A percentile compares a stretch with the other conserved stretches of the same genome.
These are phyloP conservation scores for Hyperoplus lanceolatus DNA, from an alignment of 2,797 vertebrate genomes.

Conservation along the genomic window DNA sequence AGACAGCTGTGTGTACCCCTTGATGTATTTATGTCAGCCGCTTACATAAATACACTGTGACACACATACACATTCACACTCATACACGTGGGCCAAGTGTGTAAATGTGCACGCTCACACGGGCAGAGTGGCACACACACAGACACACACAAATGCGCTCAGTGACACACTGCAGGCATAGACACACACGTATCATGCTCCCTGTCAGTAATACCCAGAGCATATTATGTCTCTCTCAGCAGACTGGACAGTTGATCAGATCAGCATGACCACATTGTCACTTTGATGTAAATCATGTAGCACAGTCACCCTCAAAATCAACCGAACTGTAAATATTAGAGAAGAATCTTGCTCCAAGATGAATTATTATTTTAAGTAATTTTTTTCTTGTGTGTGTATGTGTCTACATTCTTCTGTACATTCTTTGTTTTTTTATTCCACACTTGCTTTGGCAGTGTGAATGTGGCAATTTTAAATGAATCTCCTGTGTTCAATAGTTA, in stretches of 20 bases:
- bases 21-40: conserved; percentile 79
- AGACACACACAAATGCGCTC: neutral
- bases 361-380: neutral
- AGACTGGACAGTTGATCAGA: conserved; percentile 78
- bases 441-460: too few relatives aligned
- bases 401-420: neutral
- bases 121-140: conserved; percentile 24
- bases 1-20: conserved; percentile 76
- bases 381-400: neutral
- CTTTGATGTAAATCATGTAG: conserved; percentile 76
- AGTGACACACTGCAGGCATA: conserved; percentile 3
- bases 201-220: conserved; percentile 80
- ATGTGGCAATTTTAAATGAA: too few relatives aligned
- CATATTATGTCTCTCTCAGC: conserved; percentile 82
- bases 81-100: conserved; percentile 46
- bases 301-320: conserved; percentile 63
- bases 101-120: conserved; percentile 49
- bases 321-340: conserved; percentile 27
- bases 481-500: neutral
- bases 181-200: conserved; percentile 62
- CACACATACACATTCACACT: conserved; percentile 71
- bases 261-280: conserved; percentile 53
- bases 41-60: conserved; percentile 74
- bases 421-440: too few relatives aligned
- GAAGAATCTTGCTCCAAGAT: conserved; percentile 17